Percentiles rank a stretch among this genome's conserved stretches.
phyloP scores from a whole-genome alignment of 2,888 invertebrate species.

The Scelioninae gen. 2 region DNA sequence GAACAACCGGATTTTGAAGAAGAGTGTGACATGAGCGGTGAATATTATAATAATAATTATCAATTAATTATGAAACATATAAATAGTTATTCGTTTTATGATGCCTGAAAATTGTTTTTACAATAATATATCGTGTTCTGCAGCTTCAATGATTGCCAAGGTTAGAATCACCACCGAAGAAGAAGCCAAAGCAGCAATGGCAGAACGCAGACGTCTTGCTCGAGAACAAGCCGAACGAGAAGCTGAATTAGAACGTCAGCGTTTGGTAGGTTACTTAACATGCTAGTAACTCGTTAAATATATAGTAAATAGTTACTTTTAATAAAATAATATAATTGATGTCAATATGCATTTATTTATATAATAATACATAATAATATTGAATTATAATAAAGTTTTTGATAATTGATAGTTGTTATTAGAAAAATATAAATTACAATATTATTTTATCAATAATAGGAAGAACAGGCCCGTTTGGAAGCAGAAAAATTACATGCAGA shows the following conservation, averaged over 20 bases:
- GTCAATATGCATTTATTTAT: too few species aligned
- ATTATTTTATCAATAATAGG: slow-evolving; percentile 68
- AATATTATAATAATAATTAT: slow-evolving; percentile 59
- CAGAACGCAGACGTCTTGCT: slow-evolving; percentile 90
- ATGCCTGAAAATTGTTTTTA: too few species aligned
- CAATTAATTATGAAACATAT: too few species aligned
- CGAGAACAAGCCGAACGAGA: slow-evolving; percentile 94
- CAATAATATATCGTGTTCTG: slow-evolving; percentile 37
- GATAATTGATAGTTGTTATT: not conserved
- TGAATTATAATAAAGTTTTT: too few species aligned
- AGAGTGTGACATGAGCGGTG: slow-evolving; percentile 80
- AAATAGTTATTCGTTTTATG: too few species aligned
- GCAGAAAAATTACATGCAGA: slow-evolving; percentile 84
- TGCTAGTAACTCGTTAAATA: too few species aligned
- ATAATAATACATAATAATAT: too few species aligned
- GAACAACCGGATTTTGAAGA: slow-evolving; percentile 72
- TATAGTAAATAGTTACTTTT: too few species aligned
- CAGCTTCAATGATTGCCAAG: slow-evolving; percentile 82
- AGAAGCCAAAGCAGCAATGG: slow-evolving; percentile 94
- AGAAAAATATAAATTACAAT: too few species aligned
- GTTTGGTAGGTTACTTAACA: slow-evolving; percentile 74
- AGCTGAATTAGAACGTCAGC: slow-evolving; percentile 87
- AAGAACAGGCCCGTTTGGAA: slow-evolving; percentile 85
- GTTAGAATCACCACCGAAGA: slow-evolving; percentile 90
- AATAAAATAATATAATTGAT: too few species aligned